These are phyloP conservation scores for Muschampia plurimacula DNA, from an alignment of 2,888 invertebrate genomes.

Conservation along the genomic window DNA sequence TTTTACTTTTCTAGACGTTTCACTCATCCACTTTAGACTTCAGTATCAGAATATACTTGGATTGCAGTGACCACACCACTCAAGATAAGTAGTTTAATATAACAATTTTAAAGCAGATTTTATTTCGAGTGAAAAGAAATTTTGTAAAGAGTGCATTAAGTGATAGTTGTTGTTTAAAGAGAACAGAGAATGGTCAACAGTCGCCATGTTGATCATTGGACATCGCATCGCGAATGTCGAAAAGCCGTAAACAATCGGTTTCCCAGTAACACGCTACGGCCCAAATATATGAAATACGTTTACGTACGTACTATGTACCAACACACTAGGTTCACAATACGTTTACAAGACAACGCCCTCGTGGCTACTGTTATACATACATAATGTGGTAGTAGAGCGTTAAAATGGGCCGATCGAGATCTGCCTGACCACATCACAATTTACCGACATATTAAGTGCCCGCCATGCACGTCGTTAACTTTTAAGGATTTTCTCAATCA, in stretches of 20 bases:
- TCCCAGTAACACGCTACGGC: slow-evolving; percentile 63
- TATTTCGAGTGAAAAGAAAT: too few relatives aligned
- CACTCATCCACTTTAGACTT: too few relatives aligned
- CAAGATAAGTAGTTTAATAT: too few relatives aligned
- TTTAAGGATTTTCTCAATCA: too few relatives aligned
- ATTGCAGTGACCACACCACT: too few relatives aligned
- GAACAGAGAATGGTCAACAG: slow-evolving; percentile 48
- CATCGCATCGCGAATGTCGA: slow-evolving; percentile 56
- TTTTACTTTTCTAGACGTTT: too few relatives aligned
- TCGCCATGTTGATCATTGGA: slow-evolving; percentile 44
- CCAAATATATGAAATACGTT: slow-evolving; percentile 63
- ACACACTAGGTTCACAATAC: neutral
- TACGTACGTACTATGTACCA: slow-evolving; percentile 5
- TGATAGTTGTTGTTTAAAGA: slow-evolving; percentile 43
- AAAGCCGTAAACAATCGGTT: slow-evolving; percentile 62
- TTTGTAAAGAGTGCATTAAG: neutral
- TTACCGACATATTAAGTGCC: neutral
- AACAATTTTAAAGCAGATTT: too few relatives aligned
- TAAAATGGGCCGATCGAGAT: neutral
- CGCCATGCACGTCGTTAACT: too few relatives aligned
- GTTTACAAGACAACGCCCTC: slow-evolving; percentile 21
- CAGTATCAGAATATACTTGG: too few relatives aligned
- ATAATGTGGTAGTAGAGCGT: neutral
- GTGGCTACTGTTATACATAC: neutral
- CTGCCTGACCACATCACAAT: neutral